These are phyloP conservation scores for Microctonus brassicae DNA, from an alignment of 2,888 invertebrate genomes.

Conservation along the genomic window DNA sequence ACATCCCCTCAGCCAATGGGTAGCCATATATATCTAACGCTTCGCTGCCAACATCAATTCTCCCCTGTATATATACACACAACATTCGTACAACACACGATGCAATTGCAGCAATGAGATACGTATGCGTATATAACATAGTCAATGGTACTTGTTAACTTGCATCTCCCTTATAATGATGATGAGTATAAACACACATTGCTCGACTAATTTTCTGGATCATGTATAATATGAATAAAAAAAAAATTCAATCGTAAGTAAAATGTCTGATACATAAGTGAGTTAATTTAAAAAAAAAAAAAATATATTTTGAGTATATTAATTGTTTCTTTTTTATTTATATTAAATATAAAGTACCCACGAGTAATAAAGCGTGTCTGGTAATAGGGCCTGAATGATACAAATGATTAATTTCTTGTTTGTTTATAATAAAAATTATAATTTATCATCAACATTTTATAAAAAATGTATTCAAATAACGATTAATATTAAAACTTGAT, in stretches of 20 bases:
- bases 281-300: neutral
- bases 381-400: no score
- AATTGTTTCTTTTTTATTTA: neutral
- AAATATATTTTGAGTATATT: no score
- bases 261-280: neutral
- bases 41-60: conserved; percentile 12
- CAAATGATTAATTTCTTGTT: no score
- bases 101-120: conserved; percentile 6
- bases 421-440: no score
- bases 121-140: neutral
- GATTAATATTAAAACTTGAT: no score
- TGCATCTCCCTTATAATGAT: neutral
- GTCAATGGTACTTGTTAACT: conserved; percentile 30
- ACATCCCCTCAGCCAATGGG: conserved; percentile 12
- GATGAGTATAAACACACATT: neutral
- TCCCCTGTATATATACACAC: neutral
- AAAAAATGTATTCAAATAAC: no score
- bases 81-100: neutral
- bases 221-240: neutral
- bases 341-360: no score
- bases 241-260: neutral
- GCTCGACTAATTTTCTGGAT: neutral
- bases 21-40: conserved; percentile 4
- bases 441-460: no score
- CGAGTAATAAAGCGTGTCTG: no score